Percentiles rank a stretch among this genome's conserved stretches.
Conservation (phyloP, 2,888 invertebrate species). For the Dryomyza anilis region DNA sequence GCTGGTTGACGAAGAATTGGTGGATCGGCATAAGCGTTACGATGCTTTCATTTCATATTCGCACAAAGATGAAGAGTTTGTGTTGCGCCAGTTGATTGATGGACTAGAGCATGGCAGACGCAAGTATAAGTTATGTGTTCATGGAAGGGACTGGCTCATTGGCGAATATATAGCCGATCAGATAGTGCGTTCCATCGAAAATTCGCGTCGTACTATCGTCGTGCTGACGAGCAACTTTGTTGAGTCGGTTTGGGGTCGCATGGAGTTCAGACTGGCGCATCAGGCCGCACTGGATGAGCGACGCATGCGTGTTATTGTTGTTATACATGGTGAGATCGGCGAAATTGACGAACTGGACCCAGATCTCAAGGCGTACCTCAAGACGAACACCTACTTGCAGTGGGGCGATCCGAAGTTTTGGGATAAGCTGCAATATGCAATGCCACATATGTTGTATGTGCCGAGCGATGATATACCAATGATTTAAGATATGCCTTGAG, state of each 20-base stretch:
- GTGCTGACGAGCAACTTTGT: conserved; percentile 75
- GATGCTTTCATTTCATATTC: conserved; percentile 85
- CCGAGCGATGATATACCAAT: no score
- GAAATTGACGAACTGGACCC: conserved; percentile 68
- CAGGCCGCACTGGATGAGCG: conserved; percentile 72
- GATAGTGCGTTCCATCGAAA: conserved; percentile 73
- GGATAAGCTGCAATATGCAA: conserved; percentile 76
- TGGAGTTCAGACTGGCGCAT: conserved; percentile 79
- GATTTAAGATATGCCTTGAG: no score
- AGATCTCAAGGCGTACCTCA: conserved; percentile 73
- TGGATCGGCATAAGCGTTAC: conserved; percentile 69
- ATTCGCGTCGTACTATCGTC: conserved; percentile 73
- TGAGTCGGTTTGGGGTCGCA: conserved; percentile 75
- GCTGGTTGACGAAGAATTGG: conserved; percentile 71
- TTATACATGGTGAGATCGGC: conserved; percentile 74
- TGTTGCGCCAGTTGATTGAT: conserved; percentile 69
- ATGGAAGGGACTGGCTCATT: conserved; percentile 75
- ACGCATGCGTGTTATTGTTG: conserved; percentile 72
- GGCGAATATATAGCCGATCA: conserved; percentile 77
- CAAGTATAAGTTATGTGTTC: conserved; percentile 73
- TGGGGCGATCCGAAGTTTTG: conserved; percentile 86
- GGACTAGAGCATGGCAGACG: conserved; percentile 69
- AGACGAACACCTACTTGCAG: conserved; percentile 78
- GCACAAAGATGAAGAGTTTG: conserved; percentile 75
- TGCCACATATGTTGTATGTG: no score